Conservation (phyloP, 2,113 vertebrate species). For the Malaclemys terrapin region DNA sequence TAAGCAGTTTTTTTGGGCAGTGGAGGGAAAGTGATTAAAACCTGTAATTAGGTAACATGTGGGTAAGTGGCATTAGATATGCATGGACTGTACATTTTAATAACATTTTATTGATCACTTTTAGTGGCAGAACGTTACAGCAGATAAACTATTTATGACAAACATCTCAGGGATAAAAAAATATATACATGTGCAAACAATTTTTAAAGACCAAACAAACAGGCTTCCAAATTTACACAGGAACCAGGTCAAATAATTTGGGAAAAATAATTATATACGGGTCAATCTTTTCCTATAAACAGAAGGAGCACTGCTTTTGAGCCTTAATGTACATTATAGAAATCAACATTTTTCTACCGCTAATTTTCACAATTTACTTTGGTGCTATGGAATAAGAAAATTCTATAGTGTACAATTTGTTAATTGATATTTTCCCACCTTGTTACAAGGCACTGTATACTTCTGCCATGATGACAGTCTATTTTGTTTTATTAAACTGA, state of each 20-base stretch:
- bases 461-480: neutral
- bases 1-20: slow-evolving; percentile 38
- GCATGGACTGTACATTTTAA: slow-evolving; percentile 73
- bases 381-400: neutral
- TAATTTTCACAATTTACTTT: slow-evolving; percentile 27
- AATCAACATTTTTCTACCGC: neutral
- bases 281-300: slow-evolving; percentile 34
- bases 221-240: slow-evolving; percentile 16
- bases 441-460: neutral
- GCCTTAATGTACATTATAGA: neutral
- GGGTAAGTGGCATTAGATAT: slow-evolving; percentile 69
- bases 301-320: slow-evolving; percentile 23
- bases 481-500: neutral
- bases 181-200: slow-evolving; percentile 44
- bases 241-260: slow-evolving; percentile 28
- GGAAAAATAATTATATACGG: slow-evolving; percentile 29
- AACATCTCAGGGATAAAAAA: slow-evolving; percentile 61
- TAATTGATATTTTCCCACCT: neutral
- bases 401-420: neutral
- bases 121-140: slow-evolving; percentile 48
- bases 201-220: slow-evolving; percentile 33
- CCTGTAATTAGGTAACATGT: slow-evolving; percentile 71
- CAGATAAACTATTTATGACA: slow-evolving; percentile 65
- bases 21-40: slow-evolving; percentile 69
- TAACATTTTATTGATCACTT: slow-evolving; percentile 72